A percentile compares a stretch with the other conserved stretches of the same genome.
phyloP scores from a whole-genome alignment of 2,113 vertebrate species.

The Clarias gariepinus region DNA sequence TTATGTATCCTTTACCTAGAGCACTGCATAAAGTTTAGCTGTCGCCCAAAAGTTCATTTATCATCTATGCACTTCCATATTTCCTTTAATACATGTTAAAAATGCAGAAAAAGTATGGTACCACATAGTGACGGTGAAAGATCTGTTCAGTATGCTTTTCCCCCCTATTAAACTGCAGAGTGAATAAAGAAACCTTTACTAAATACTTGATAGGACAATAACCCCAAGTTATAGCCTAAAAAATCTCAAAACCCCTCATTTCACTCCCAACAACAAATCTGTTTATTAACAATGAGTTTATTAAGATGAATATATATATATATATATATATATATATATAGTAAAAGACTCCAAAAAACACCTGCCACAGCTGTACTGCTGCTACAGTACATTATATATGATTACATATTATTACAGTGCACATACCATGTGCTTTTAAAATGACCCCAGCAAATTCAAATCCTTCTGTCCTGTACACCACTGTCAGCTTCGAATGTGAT shows the following conservation, averaged over 20 bases:
- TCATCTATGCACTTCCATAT: background rate
- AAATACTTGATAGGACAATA: background rate
- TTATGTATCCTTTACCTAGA: background rate
- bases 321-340: background rate
- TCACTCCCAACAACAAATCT: background rate
- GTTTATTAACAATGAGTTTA: background rate
- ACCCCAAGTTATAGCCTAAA: background rate
- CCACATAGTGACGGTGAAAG: background rate
- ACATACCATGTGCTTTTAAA: background rate
- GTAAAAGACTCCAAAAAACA: background rate
- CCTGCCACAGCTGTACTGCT: background rate
- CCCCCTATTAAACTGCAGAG: background rate
- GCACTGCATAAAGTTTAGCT: background rate
- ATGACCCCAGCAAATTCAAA: background rate
- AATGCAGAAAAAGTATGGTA: background rate
- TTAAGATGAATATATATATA: background rate
- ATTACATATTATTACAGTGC: conserved; percentile 22
- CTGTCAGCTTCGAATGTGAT: conserved; percentile 18
- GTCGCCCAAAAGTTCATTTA: background rate
- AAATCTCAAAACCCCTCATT: background rate
- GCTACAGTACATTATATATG: background rate
- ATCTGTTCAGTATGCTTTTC: background rate
- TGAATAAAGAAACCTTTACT: background rate
- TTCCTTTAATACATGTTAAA: background rate
- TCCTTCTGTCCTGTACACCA: conserved; percentile 15